phyloP scores from a whole-genome alignment of 2,113 vertebrate species.

The Nyctereutes procyonoides region DNA sequence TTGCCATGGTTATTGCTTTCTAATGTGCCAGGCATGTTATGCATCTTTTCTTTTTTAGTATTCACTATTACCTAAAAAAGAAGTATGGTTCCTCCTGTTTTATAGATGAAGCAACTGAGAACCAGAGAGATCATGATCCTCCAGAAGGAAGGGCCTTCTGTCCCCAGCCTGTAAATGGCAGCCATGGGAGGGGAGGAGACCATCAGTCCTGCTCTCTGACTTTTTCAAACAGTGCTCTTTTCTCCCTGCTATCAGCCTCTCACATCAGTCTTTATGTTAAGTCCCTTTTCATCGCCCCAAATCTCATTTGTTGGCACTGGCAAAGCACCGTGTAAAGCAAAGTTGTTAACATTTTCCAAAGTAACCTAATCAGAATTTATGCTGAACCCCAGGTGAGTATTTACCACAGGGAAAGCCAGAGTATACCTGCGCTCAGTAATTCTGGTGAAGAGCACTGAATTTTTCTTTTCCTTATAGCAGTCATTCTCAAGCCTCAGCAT shows the following conservation, averaged over 20 bases:
- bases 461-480: neutral
- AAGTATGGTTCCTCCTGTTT: neutral
- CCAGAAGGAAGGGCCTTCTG: neutral
- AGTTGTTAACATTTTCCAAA: neutral
- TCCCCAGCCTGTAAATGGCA: neutral
- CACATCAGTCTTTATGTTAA: neutral
- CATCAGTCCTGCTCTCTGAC: neutral
- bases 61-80: neutral
- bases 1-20: neutral
- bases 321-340: neutral
- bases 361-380: neutral
- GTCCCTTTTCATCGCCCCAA: neutral
- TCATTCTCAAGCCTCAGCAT: neutral
- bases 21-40: rapidly evolving
- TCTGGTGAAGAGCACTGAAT: neutral
- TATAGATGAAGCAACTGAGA: neutral
- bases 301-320: neutral
- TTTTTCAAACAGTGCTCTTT: neutral
- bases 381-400: neutral
- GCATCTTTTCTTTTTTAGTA: neutral
- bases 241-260: too few relatives aligned
- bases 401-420: neutral
- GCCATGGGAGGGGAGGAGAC: too few relatives aligned
- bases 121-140: neutral
- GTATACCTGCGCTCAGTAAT: neutral